A percentile compares a stretch with the other conserved stretches of the same genome.
Evolutionary conservation across 2,888 invertebrate genomes (phyloP).

Genomic region (Atherix ibis): DNA sequence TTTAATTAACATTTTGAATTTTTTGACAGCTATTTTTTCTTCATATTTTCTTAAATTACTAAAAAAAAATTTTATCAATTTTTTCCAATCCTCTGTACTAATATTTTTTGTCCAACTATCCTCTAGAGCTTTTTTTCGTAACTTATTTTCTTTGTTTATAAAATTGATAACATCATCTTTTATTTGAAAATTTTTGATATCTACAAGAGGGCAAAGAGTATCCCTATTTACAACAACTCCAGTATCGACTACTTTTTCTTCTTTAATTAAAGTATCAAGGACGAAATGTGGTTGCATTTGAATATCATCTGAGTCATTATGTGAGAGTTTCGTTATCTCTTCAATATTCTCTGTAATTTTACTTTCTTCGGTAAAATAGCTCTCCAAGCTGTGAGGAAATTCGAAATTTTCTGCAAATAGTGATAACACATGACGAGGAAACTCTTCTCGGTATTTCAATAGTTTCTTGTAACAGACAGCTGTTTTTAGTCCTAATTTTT

Average conservation of each 20-base stretch:
- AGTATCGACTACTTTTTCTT: constrained; percentile 9
- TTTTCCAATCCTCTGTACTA: no score
- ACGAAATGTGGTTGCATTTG: no score
- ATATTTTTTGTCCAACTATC: constrained; percentile 19
- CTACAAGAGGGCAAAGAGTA: constrained; percentile 10
- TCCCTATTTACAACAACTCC: constrained; percentile 11
- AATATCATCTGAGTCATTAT: no score
- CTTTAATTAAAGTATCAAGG: constrained; percentile 1
- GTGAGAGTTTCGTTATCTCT: no score
- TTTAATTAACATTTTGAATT: no score
- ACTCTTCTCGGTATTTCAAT: constrained; percentile 13
- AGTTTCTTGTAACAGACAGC: constrained; percentile 18
- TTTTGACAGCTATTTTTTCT: no score
- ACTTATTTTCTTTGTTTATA: constrained; percentile 19
- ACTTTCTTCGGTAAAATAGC: not conserved
- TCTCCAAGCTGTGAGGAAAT: constrained; percentile 16
- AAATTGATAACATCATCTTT: constrained; percentile 20
- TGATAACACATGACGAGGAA: constrained; percentile 18
- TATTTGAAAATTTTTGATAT: constrained; percentile 16
- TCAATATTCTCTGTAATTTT: no score
- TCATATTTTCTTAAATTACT: no score
- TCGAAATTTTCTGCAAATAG: constrained; percentile 11
- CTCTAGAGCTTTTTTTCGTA: constrained; percentile 15
- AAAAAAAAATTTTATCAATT: no score
- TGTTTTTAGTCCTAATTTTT: constrained; percentile 15